Base-by-base conservation (phyloP, 2,888 invertebrate species). In the Epicampocera succincta region DNA sequence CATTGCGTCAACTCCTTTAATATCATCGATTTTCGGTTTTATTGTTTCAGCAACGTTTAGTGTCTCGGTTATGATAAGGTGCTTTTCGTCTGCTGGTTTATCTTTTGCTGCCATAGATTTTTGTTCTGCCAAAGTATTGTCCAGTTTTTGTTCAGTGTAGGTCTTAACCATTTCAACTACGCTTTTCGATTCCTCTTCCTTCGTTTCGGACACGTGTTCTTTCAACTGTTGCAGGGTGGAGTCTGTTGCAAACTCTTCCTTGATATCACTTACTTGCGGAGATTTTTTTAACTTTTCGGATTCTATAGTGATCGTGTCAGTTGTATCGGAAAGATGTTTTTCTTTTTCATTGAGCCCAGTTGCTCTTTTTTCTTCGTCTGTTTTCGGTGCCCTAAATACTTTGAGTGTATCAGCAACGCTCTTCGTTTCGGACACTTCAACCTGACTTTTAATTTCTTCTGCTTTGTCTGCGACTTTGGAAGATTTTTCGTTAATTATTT, bases 251-350 rank as follows among this genome's bases (percentile, higher is more conserved):
- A 38, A 21, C 54, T 52, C 48, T 38, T 38, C 44, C 48, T 60
- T 60, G 4, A 48, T 13, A 25, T 58, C 15, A 19, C 21, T 25
- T 1, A 1, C 17, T 60, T 79, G 52, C 56, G 48, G 17, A 33
- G 33, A 33, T 13, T 78, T 54, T 13, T 44, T 17, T 5, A 58
- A 42, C 0, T 3, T 46, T 33, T 29, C 8, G 2, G 75, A 52
- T 29, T 72, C 71, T 3, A 75, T 72, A 42, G 69, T 71, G 5
- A 72, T 38, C 3, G 17, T 44, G 3, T 77, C 71, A 40, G 72
- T 73, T 5, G 54, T 52, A 0, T 42, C 63, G 3, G 54, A 19
- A 11, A 75, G 1, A 5, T 48, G n/a, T n/a, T n/a, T 1, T 40
- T 60, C 71, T 40, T 60, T 48, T 15, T 48, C 17, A 17, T 1